A percentile compares a stretch with the other conserved stretches of the same genome.
phyloP scores from a whole-genome alignment of 2,888 invertebrate genomes.

The Xylota sylvarum region DNA sequence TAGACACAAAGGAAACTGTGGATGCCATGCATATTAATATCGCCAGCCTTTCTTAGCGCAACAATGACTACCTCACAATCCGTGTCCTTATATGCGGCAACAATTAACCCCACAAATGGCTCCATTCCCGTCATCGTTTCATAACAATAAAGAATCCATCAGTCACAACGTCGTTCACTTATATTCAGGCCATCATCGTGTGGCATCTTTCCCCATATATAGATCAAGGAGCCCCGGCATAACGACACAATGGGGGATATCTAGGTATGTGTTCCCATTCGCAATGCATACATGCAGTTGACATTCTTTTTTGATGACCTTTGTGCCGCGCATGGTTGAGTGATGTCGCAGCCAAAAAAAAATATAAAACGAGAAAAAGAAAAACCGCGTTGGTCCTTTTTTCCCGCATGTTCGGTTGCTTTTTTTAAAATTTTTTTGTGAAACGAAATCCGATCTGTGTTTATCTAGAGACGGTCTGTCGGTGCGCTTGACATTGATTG shows the following conservation, averaged over 20 bases:
- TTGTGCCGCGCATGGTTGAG: conserved; percentile 45
- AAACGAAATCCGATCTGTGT: conserved; percentile 34
- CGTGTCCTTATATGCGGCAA: background rate
- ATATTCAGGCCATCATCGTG: conserved; percentile 60
- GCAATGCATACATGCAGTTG: conserved; percentile 36
- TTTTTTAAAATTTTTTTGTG: background rate
- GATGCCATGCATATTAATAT: background rate
- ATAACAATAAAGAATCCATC: conserved; percentile 44
- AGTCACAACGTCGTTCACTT: conserved; percentile 37
- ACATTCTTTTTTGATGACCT: conserved; percentile 61
- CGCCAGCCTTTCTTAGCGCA: background rate
- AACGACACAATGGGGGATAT: conserved; percentile 42
- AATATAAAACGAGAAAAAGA: background rate
- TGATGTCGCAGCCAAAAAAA: conserved; percentile 29
- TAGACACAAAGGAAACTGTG: background rate
- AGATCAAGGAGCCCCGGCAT: conserved; percentile 47
- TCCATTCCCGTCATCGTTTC: conserved; percentile 7
- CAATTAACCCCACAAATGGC: conserved; percentile 27
- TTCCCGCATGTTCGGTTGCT: background rate
- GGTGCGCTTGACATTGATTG: conserved; percentile 70
- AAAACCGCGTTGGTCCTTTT: conserved; percentile 51
- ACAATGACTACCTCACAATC: background rate
- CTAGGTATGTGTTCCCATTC: conserved; percentile 29
- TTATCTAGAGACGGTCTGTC: conserved; percentile 24
- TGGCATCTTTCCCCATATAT: conserved; percentile 44